Evolutionary conservation across 2,797 vertebrate species (phyloP).

Genomic region (Crotalus adamanteus): DNA sequence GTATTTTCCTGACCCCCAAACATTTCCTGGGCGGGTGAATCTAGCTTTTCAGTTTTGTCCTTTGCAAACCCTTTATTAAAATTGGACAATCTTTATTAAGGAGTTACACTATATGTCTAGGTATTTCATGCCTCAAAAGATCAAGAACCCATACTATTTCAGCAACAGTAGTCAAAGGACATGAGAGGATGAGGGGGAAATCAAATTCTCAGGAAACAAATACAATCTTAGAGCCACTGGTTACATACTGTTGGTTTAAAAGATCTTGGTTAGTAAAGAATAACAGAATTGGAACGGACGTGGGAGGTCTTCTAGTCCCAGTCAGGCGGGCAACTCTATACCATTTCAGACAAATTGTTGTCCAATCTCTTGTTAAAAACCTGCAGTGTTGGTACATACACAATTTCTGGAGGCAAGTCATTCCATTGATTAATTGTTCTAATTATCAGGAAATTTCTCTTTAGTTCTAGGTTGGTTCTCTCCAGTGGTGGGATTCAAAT

Average conservation of each 20-base stretch:
- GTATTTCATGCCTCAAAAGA: neutral
- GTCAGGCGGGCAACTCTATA: no score
- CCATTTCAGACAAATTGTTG: no score
- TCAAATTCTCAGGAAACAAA: neutral
- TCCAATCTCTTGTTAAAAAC: no score
- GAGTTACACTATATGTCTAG: neutral
- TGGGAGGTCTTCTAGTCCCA: no score
- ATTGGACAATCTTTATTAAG: neutral
- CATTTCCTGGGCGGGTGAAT: neutral
- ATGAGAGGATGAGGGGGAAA: neutral
- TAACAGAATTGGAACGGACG: no score
- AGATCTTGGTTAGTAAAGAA: neutral
- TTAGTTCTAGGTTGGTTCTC: no score
- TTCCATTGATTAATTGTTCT: no score
- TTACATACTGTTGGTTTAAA: neutral
- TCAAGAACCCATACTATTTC: neutral
- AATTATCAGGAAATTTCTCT: no score
- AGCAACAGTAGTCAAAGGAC: neutral
- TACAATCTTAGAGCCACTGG: neutral
- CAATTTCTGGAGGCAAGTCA: no score
- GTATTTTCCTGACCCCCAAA: neutral
- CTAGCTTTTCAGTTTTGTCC: neutral
- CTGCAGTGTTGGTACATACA: no score
- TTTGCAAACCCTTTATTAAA: neutral
- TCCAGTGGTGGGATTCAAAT: no score